Conservation (phyloP, 2,113 vertebrate species). For the Monopterus albus region DNA sequence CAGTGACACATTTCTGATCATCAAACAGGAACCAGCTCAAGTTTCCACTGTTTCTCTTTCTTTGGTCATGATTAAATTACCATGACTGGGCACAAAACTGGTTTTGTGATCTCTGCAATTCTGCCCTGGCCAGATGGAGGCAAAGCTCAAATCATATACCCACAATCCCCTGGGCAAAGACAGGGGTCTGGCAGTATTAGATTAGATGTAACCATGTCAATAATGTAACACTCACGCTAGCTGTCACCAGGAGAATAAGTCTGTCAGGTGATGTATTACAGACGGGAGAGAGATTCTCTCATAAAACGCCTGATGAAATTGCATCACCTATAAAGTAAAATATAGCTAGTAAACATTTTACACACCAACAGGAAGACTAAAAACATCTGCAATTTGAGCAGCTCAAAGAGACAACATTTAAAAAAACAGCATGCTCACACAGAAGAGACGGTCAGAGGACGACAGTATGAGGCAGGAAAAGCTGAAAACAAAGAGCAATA, state of each 20-base stretch:
- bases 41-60: too few species aligned
- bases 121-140: slow-evolving; percentile 59
- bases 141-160: slow-evolving; percentile 58
- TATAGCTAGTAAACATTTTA: neutral
- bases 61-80: too few species aligned
- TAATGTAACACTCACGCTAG: slow-evolving; percentile 24
- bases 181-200: slow-evolving; percentile 48
- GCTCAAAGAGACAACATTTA: neutral
- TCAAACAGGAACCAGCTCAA: too few species aligned
- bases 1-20: too few species aligned
- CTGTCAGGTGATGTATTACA: slow-evolving; percentile 22
- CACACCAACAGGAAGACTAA: neutral
- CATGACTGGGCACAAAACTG: too few species aligned
- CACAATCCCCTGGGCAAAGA: slow-evolving; percentile 34
- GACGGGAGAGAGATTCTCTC: neutral
- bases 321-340: neutral
- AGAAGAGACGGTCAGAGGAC: neutral
- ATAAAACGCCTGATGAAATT: slow-evolving; percentile 5
- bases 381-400: neutral
- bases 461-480: neutral
- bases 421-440: neutral
- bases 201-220: slow-evolving; percentile 60
- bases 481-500: slow-evolving; percentile 3
- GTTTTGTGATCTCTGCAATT: too few species aligned
- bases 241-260: slow-evolving; percentile 25